Conservation (phyloP, 2,888 invertebrate species). For the Antheraea yamamai region DNA sequence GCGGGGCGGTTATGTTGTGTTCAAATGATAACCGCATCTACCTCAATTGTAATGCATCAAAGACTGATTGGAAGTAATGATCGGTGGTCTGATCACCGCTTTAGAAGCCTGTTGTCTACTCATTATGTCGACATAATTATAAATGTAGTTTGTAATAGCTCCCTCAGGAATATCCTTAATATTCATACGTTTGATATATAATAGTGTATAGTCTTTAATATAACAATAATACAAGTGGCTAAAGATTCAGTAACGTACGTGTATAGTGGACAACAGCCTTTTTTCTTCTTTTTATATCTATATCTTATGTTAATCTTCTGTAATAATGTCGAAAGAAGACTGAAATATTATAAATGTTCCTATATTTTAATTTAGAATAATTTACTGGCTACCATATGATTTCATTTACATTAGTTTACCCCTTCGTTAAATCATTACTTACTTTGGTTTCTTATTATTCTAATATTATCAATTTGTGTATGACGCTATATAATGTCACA, state of each 20-base stretch:
- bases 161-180: neutral
- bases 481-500: conserved; percentile 81
- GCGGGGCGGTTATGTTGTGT: conserved; percentile 47
- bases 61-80: conserved; percentile 72
- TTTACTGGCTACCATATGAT: conserved; percentile 71
- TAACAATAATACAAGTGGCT: neutral
- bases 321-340: conserved; percentile 76
- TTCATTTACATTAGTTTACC: conserved; percentile 74
- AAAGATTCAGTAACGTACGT: conserved; percentile 23
- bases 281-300: conserved; percentile 50
- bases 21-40: conserved; percentile 67
- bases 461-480: conserved; percentile 78
- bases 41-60: conserved; percentile 70
- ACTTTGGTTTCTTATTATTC: conserved; percentile 53
- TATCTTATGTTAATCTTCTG: conserved; percentile 71
- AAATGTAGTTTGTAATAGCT: conserved; percentile 11
- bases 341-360: conserved; percentile 80
- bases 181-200: neutral
- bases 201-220: neutral
- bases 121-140: conserved; percentile 28
- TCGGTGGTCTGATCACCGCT: conserved; percentile 77
- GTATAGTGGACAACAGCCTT: conserved; percentile 70
- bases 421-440: conserved; percentile 72
- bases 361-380: conserved; percentile 81
- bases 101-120: conserved; percentile 75